These are phyloP conservation scores for Lagodon rhomboides DNA, from an alignment of 2,797 vertebrate genomes.

Conservation along the genomic window DNA sequence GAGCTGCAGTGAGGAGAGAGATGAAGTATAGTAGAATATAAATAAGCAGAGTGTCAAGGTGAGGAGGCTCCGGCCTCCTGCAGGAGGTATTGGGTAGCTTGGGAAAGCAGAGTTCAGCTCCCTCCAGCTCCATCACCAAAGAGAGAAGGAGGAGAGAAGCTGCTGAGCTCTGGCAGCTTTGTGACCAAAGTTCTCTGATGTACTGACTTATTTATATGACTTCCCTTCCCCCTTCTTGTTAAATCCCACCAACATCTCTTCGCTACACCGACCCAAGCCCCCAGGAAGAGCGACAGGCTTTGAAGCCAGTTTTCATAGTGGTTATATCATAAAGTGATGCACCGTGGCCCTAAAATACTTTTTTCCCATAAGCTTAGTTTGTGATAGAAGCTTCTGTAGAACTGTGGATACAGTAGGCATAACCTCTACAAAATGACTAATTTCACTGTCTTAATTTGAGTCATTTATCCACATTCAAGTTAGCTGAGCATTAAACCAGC, in stretches of 20 bases:
- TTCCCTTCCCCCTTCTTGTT: neutral
- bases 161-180: neutral
- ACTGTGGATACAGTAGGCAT: too few relatives aligned
- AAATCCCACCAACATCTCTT: neutral
- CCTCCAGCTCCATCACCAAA: constrained; percentile 18
- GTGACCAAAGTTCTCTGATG: neutral
- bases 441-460: too few relatives aligned
- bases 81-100: constrained; percentile 45
- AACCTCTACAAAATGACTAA: too few relatives aligned
- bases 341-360: too few relatives aligned
- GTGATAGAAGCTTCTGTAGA: too few relatives aligned
- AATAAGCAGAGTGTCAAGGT: neutral
- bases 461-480: too few relatives aligned
- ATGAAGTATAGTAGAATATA: constrained; percentile 37
- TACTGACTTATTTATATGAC: neutral
- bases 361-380: too few relatives aligned
- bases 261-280: too few relatives aligned
- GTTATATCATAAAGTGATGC: too few relatives aligned
- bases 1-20: constrained; percentile 63
- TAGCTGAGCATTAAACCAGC: too few relatives aligned
- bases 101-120: constrained; percentile 39
- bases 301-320: too few relatives aligned
- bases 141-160: neutral
- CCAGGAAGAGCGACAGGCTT: too few relatives aligned
- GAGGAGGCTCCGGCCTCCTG: neutral